phyloP scores from a whole-genome alignment of 2,113 vertebrate species.

The Tachysurus fulvidraco region DNA sequence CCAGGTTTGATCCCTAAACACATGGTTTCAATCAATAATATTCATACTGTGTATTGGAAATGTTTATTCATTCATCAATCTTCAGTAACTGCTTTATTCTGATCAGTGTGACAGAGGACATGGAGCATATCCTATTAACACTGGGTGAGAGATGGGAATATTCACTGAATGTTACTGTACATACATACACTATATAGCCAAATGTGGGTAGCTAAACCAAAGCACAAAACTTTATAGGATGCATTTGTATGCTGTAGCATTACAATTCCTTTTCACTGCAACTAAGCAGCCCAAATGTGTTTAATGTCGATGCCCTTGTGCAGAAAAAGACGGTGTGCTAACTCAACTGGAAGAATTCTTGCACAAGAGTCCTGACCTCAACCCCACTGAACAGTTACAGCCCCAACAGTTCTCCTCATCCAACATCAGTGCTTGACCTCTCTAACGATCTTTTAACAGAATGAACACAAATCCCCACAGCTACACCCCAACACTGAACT shows the following conservation, averaged over 20 bases:
- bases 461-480: not conserved
- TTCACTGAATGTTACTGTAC: not conserved
- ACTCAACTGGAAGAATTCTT: not conserved
- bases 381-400: not conserved
- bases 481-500: not conserved
- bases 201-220: not conserved
- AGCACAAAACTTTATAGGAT: not conserved
- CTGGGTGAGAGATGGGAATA: not conserved
- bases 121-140: not conserved
- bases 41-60: not conserved
- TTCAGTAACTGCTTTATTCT: not conserved
- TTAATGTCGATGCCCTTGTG: not conserved
- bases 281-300: not conserved
- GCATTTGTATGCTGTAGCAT: not conserved
- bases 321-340: not conserved
- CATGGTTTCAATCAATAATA: not conserved
- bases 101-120: not conserved
- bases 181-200: not conserved
- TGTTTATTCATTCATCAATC: not conserved
- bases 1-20: not conserved
- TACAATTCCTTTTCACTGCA: not conserved
- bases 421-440: not conserved
- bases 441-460: not conserved
- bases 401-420: not conserved
- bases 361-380: not conserved